Base-by-base conservation (phyloP, 2,888 invertebrate species). In the Tenthredo notha region DNA sequence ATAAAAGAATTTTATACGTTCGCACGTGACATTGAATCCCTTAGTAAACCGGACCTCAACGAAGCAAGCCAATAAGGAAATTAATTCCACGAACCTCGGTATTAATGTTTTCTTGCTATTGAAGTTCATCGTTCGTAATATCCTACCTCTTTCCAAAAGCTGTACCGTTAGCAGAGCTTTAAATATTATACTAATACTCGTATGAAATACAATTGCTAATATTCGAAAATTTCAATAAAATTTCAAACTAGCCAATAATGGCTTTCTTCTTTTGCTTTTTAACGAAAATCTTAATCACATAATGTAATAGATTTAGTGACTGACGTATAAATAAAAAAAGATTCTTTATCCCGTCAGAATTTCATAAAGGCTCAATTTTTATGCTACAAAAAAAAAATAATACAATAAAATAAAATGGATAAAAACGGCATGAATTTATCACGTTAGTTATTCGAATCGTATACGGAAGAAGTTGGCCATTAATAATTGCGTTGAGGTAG, bases 11-110 rank as follows among this genome's bases (percentile, higher is more conserved):
- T 54, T 50, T 75, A 50, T 33, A 29, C 50, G 25, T 25, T 74
- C 25, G 43, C 25, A 25, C 33, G 25, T n/a, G 77, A 15, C 50
- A 25, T 50, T 77, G 50, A 25, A 77, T 77, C 18, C 21, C 10
- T 21, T n/a, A 10, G 40, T 15, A 12, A 74, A 18, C 10, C 50
- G 33, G 29, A 54, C 58, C 80, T 58, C 61, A 40, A 40, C 15
- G 33, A 61, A 61, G 40, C 61, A 18, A 61, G 12, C 80, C 40
- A 80, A 80, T 80, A 61, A 80, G 61, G 61, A 80, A 80, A 80
- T 80, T 80, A 61, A 61, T 61, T 80, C 80, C 40, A 61, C 18
- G 61, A 80, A 61, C n/a, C 21, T 80, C 37, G 80, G 61, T 25
- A 58, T 80, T 25, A 40, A 61, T 80, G 12, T 78, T 37, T 78